phyloP scores from a whole-genome alignment of 2,888 invertebrate genomes.

The Agrochola circellaris region DNA sequence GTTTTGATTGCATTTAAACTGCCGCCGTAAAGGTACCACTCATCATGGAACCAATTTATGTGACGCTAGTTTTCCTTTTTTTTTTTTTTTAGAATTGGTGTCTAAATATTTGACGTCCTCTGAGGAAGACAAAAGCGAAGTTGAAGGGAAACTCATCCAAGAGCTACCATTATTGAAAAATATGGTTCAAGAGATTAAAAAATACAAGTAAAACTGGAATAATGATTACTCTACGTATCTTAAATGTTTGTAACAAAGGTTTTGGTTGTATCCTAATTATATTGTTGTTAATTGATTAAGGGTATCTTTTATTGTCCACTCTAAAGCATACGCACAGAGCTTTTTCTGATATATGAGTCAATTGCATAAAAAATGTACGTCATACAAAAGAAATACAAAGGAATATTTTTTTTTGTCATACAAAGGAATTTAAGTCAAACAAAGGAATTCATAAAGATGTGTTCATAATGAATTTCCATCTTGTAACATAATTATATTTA shows the following conservation, averaged over 20 bases:
- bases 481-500: too few relatives aligned
- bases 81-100: slow-evolving; percentile 79
- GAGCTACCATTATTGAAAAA: slow-evolving; percentile 81
- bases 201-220: slow-evolving; percentile 77
- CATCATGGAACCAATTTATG: neutral
- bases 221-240: slow-evolving; percentile 28
- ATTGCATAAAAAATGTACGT: too few relatives aligned
- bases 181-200: slow-evolving; percentile 84
- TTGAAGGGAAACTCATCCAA: slow-evolving; percentile 79
- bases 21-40: neutral
- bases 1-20: slow-evolving; percentile 1
- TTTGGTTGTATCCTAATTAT: slow-evolving; percentile 28
- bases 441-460: too few relatives aligned
- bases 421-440: too few relatives aligned
- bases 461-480: too few relatives aligned
- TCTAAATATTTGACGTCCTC: slow-evolving; percentile 82
- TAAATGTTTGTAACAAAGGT: slow-evolving; percentile 14
- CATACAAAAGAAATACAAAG: too few relatives aligned
- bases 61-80: neutral
- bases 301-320: neutral
- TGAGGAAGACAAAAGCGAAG: slow-evolving; percentile 79
- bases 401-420: too few relatives aligned
- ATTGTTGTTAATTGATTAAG: slow-evolving; percentile 7
- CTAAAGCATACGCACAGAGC: neutral
- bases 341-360: neutral